Conservation (phyloP, 64 coral and sea anemone genomes). For the Stichodactyla helianthus region DNA sequence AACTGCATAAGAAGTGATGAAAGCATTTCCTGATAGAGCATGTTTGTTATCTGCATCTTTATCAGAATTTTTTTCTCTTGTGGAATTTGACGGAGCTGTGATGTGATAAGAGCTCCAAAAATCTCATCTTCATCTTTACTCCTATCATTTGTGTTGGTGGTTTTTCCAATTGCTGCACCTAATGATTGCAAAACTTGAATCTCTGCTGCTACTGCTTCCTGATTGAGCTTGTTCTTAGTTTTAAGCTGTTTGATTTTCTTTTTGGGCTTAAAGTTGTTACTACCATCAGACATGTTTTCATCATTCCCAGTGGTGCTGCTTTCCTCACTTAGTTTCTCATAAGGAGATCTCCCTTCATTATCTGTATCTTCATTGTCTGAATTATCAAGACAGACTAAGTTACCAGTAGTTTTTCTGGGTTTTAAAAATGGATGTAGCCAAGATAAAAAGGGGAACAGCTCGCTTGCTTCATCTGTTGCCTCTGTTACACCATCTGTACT, state of each 20-base stretch:
- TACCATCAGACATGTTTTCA: neutral
- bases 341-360: neutral
- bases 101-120: conserved; percentile 28
- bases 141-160: neutral
- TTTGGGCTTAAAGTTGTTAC: conserved; percentile 10
- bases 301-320: neutral
- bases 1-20: neutral
- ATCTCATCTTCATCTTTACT: conserved; percentile 39
- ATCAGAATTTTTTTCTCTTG: conserved; percentile 10
- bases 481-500: too few relatives aligned
- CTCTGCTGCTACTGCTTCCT: conserved; percentile 21
- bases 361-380: conserved; percentile 37
- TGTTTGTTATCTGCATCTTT: conserved; percentile 24
- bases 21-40: conserved; percentile 33
- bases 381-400: conserved; percentile 5
- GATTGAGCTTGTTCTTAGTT: neutral
- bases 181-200: conserved; percentile 32
- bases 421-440: conserved; percentile 43
- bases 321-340: neutral
- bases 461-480: too few relatives aligned
- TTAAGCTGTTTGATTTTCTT: conserved; percentile 16
- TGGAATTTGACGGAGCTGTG: conserved; percentile 16
- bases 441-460: neutral
- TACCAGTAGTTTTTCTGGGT: conserved; percentile 33
- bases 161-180: conserved; percentile 12